Percentiles rank a stretch among this genome's conserved stretches.
Evolutionary conservation across 2,888 invertebrate genomes (phyloP).

Genomic region (Lepidocyrtoides sp.): DNA sequence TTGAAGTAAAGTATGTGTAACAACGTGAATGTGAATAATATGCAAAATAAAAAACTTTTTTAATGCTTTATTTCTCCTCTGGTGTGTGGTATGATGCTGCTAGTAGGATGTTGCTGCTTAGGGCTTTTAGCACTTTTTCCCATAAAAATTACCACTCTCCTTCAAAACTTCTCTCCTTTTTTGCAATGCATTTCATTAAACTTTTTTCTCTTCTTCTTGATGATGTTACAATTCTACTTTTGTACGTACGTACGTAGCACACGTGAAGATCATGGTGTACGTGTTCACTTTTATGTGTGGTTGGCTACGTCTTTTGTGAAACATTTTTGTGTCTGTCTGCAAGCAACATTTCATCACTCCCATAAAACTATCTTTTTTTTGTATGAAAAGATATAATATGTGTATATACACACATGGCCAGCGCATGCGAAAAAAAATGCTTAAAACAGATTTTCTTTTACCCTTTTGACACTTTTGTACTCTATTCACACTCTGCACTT

Average conservation of each 20-base stretch:
- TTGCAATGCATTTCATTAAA: constrained; percentile 38
- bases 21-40: constrained; percentile 26
- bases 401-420: background rate
- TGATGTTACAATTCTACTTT: background rate
- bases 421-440: background rate
- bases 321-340: constrained; percentile 20
- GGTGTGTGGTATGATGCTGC: background rate
- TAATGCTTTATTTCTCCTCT: background rate
- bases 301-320: background rate
- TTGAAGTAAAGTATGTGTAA: background rate
- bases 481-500: background rate
- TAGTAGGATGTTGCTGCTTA: background rate
- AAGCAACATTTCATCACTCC: constrained; percentile 52
- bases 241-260: background rate
- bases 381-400: background rate
- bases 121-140: constrained; percentile 71
- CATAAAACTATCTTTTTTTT: background rate
- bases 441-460: background rate
- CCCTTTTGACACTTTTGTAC: constrained; percentile 15
- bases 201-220: background rate
- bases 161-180: background rate
- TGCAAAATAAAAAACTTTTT: constrained; percentile 43
- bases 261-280: background rate
- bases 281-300: background rate
- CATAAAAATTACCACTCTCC: constrained; percentile 23